These are phyloP conservation scores for Bufo gargarizans DNA, from an alignment of 2,113 vertebrate genomes.

Conservation along the genomic window DNA sequence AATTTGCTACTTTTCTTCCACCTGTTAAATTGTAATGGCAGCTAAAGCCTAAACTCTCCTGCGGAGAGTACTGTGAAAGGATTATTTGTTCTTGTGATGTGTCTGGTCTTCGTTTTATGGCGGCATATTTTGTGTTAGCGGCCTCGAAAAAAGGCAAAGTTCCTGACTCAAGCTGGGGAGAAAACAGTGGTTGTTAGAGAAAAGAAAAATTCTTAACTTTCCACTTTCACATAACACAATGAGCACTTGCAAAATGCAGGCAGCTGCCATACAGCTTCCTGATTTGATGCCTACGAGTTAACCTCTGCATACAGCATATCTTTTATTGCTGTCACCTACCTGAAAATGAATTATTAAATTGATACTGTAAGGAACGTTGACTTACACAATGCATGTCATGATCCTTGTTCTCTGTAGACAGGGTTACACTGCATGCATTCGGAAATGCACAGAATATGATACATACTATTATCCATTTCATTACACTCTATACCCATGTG, in stretches of 20 bases:
- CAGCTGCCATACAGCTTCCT: neutral
- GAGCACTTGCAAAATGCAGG: neutral
- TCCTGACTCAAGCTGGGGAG: neutral
- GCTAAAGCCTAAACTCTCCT: conserved; percentile 37
- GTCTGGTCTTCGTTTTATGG: conserved; percentile 30
- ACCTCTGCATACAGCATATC: neutral
- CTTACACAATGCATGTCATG: neutral
- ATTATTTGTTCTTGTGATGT: conserved; percentile 39
- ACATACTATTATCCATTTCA: neutral
- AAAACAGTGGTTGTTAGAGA: conserved; percentile 1
- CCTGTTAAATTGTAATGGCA: conserved; percentile 47
- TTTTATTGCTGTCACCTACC: neutral
- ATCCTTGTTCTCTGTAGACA: neutral
- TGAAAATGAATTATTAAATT: neutral
- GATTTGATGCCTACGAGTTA: neutral
- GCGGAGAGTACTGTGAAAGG: conserved; percentile 32
- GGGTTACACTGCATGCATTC: neutral
- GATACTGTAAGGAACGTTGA: neutral
- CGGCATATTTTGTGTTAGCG: conserved; percentile 35
- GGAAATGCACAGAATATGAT: neutral
- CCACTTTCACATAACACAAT: neutral
- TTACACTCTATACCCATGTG: neutral
- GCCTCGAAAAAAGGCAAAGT: neutral
- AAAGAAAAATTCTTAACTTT: conserved; percentile 1
- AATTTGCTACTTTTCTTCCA: conserved; percentile 49